Evolutionary conservation across 2,888 invertebrate species (phyloP).

Genomic region (Protonemura montana): DNA sequence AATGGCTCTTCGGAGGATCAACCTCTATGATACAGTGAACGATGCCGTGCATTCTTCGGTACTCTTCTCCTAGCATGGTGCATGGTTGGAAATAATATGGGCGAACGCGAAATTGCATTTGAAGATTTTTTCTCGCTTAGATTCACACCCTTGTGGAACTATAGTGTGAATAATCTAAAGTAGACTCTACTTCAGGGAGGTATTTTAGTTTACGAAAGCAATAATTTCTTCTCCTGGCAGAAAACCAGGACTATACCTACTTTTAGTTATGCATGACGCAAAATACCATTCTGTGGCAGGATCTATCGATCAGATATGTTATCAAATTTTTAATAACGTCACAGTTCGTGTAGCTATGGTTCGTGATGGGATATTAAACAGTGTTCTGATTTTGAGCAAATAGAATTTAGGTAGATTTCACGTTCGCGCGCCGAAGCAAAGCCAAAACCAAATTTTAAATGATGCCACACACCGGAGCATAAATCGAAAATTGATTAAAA

Average conservation of each 20-base stretch:
- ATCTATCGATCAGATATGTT: neutral
- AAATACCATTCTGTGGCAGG: neutral
- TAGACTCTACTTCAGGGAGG: neutral
- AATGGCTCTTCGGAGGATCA: conserved; percentile 45
- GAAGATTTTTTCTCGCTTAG: conserved; percentile 39
- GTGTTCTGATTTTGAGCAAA: neutral
- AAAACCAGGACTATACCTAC: no score
- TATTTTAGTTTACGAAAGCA: neutral
- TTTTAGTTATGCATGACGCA: neutral
- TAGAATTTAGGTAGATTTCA: neutral
- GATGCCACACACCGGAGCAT: neutral
- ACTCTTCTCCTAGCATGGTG: neutral
- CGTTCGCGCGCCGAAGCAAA: neutral
- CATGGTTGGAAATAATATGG: neutral
- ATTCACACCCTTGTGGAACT: conserved; percentile 41
- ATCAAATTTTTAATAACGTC: neutral
- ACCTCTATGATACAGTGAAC: conserved; percentile 33
- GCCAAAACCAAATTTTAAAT: neutral
- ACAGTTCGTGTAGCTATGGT: neutral
- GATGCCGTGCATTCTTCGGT: neutral
- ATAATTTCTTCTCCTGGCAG: neutral
- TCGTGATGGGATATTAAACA: neutral
- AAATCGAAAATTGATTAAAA: conserved; percentile 7
- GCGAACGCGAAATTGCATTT: conserved; percentile 29
- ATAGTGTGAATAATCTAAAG: neutral